phyloP scores from a whole-genome alignment of 2,797 vertebrate species.

The Urocyon cinereoargenteus region DNA sequence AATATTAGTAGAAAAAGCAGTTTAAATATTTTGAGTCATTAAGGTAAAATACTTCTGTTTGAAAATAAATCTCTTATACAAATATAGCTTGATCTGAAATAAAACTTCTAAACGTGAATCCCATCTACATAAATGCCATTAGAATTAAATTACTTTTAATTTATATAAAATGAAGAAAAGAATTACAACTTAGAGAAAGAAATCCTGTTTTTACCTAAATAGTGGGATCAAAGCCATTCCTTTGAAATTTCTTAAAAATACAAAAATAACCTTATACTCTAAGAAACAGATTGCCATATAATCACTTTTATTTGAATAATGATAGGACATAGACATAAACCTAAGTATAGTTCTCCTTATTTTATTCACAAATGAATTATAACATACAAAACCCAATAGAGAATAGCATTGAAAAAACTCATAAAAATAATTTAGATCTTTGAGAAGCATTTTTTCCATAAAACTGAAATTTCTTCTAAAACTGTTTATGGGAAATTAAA shows the following conservation, averaged over 20 bases:
- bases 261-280: constrained; percentile 45
- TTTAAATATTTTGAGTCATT: constrained; percentile 45
- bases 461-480: constrained; percentile 51
- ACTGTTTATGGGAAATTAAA: neutral
- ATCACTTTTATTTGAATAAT: constrained; percentile 48
- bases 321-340: neutral
- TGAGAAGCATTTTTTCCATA: constrained; percentile 25
- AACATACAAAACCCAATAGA: neutral
- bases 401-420: neutral
- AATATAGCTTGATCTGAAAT: constrained; percentile 29
- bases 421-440: neutral
- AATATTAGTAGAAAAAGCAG: constrained; percentile 21
- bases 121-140: neutral
- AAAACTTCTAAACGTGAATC: neutral
- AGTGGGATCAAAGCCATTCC: neutral
- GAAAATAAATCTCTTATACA: constrained; percentile 28
- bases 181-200: neutral
- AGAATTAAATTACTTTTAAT: constrained; percentile 46
- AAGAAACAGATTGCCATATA: constrained; percentile 35
- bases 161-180: constrained; percentile 35
- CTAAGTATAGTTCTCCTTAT: neutral
- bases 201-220: constrained; percentile 7
- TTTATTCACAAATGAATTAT: constrained; percentile 57
- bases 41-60: constrained; percentile 49
- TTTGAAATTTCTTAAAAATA: constrained; percentile 15